Conservation (phyloP, 2,888 invertebrate species). For the Mycalesis mineus region DNA sequence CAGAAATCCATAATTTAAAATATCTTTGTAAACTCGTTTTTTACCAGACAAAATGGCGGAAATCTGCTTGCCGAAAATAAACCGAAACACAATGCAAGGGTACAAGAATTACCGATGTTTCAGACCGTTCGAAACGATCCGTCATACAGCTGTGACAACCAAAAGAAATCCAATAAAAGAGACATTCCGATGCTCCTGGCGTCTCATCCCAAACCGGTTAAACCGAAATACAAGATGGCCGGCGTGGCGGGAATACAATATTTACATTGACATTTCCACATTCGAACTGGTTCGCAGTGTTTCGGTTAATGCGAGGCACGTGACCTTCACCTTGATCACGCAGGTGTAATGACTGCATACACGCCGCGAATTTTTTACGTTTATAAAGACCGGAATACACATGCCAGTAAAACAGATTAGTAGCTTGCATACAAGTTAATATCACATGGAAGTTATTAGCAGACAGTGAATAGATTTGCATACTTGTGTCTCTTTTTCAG, state of each 20-base stretch:
- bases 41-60: not conserved
- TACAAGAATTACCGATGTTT: constrained; percentile 23
- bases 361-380: not conserved
- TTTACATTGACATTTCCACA: constrained; percentile 62
- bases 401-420: too few species aligned
- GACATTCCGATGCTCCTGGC: constrained; percentile 44
- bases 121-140: constrained; percentile 22
- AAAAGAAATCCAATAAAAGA: constrained; percentile 45
- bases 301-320: constrained; percentile 44
- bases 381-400: not conserved
- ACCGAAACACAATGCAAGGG: constrained; percentile 5
- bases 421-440: too few species aligned
- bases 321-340: constrained; percentile 73
- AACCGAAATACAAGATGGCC: constrained; percentile 64
- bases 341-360: constrained; percentile 45
- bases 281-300: constrained; percentile 40
- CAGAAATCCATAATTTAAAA: not conserved
- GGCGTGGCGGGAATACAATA: constrained; percentile 55
- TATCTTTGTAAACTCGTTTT: not conserved
- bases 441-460: too few species aligned
- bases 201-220: constrained; percentile 55
- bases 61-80: not conserved
- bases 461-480: too few species aligned
- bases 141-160: constrained; percentile 29
- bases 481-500: too few species aligned